Percentiles rank a stretch among this genome's conserved stretches.
Evolutionary conservation across 23 tunicate genomes (phyloP).

Genomic region (Styela clava): DNA sequence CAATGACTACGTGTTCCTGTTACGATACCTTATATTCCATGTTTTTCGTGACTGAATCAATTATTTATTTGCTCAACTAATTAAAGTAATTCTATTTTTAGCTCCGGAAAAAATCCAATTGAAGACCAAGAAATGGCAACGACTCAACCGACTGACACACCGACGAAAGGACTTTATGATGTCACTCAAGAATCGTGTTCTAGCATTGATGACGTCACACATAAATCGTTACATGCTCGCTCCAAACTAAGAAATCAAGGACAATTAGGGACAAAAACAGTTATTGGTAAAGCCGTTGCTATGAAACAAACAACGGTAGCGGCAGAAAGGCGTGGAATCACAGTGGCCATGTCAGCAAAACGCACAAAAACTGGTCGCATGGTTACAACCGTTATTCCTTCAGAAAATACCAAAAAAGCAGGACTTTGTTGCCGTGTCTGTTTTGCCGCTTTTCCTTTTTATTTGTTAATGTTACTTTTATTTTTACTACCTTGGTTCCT

Average conservation of each 20-base stretch:
- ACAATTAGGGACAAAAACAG: background rate
- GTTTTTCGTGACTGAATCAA: no score
- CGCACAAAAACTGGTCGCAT: background rate
- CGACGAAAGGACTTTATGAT: background rate
- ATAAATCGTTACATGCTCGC: background rate
- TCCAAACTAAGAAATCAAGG: no score
- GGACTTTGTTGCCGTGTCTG: slow-evolving; percentile 17
- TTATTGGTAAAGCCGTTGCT: background rate
- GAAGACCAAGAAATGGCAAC: background rate
- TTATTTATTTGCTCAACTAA: no score
- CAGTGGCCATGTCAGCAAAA: background rate
- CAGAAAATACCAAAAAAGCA: background rate
- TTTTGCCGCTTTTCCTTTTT: slow-evolving; percentile 34
- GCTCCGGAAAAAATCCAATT: background rate
- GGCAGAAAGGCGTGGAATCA: slow-evolving; percentile 5
- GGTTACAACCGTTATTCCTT: background rate
- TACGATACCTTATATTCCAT: no score
- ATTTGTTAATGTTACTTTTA: slow-evolving; percentile 18
- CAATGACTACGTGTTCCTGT: no score
- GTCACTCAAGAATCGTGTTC: background rate
- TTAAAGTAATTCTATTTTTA: no score
- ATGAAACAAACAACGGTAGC: background rate
- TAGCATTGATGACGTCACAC: background rate
- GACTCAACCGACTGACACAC: background rate
- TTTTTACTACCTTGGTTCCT: slow-evolving; percentile 12